These are phyloP conservation scores for Micrasema minimum DNA, from an alignment of 1,140 invertebrate species.

Conservation along the genomic window DNA sequence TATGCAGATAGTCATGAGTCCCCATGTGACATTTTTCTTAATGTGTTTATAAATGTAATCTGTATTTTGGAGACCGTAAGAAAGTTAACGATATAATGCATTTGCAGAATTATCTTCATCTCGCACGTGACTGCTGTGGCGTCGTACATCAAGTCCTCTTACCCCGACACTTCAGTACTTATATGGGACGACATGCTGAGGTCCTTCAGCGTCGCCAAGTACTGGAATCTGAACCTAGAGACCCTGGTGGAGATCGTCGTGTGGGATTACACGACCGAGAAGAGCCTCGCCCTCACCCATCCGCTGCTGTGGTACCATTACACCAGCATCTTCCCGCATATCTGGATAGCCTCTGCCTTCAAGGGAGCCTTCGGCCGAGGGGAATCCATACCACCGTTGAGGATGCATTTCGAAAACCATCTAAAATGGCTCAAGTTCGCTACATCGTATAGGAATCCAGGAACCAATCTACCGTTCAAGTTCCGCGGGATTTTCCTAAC, in stretches of 20 bases:
- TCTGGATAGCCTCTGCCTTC: conserved; percentile 93
- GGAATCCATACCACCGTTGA: conserved; percentile 71
- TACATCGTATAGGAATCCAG: conserved; percentile 57
- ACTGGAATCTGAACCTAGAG: conserved; percentile 75
- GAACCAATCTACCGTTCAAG: conserved; percentile 53
- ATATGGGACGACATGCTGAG: conserved; percentile 98
- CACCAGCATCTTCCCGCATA: conserved; percentile 58
- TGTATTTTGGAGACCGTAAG: no score
- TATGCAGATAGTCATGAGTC: no score
- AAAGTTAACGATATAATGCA: no score
- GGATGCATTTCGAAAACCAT: conserved; percentile 58
- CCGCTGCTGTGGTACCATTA: conserved; percentile 44
- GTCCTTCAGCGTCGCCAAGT: conserved; percentile 73
- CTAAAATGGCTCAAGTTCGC: conserved; percentile 59
- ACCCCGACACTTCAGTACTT: conserved; percentile 76
- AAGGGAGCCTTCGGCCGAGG: conserved; percentile 90
- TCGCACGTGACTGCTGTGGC: conserved; percentile 75
- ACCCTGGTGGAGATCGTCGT: conserved; percentile 85
- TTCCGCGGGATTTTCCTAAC: conserved; percentile 65
- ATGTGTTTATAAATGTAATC: no score
- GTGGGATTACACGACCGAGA: conserved; percentile 79
- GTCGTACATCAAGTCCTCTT: conserved; percentile 71
- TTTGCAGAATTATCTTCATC: conserved; percentile 73
- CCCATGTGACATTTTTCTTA: no score
- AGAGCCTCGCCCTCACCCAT: conserved; percentile 52